phyloP scores from a whole-genome alignment of 1,140 invertebrate species.

The Eurosta solidaginis region DNA sequence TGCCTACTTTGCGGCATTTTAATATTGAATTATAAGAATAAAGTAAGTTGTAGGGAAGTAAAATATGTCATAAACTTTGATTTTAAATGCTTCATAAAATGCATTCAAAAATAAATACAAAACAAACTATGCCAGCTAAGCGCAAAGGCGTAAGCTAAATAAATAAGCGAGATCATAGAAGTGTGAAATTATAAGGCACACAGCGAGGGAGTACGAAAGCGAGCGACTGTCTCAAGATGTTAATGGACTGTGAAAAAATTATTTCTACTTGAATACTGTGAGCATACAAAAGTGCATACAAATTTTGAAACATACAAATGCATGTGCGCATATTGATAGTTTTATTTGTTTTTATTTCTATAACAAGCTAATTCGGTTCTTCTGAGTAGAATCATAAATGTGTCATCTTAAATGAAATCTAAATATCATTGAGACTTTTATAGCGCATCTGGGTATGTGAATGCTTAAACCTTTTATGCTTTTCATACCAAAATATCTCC shows the following conservation, averaged over 20 bases:
- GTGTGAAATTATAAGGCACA: background rate
- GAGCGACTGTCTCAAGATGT: background rate
- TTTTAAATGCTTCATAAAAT: background rate
- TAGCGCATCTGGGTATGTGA: background rate
- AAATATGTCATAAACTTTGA: slow-evolving; percentile 15
- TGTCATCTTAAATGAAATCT: slow-evolving; percentile 14
- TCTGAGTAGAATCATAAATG: too few relatives aligned
- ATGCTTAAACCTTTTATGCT: too few relatives aligned
- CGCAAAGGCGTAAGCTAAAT: background rate
- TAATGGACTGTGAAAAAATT: slow-evolving; percentile 18
- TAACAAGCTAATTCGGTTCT: background rate
- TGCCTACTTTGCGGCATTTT: slow-evolving; percentile 3
- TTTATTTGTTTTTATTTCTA: background rate
- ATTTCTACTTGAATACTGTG: background rate
- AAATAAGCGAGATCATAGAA: too few relatives aligned
- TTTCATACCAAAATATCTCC: too few relatives aligned
- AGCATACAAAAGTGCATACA: too few relatives aligned
- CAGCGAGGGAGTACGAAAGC: background rate
- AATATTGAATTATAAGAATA: background rate
- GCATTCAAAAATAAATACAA: background rate
- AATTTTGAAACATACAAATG: background rate
- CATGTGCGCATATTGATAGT: background rate
- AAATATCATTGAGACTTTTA: background rate
- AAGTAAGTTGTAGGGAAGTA: background rate
- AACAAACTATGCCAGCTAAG: background rate